Conservation (phyloP, 92 coral and sea anemone genomes). For the Paramuricea clavata region DNA sequence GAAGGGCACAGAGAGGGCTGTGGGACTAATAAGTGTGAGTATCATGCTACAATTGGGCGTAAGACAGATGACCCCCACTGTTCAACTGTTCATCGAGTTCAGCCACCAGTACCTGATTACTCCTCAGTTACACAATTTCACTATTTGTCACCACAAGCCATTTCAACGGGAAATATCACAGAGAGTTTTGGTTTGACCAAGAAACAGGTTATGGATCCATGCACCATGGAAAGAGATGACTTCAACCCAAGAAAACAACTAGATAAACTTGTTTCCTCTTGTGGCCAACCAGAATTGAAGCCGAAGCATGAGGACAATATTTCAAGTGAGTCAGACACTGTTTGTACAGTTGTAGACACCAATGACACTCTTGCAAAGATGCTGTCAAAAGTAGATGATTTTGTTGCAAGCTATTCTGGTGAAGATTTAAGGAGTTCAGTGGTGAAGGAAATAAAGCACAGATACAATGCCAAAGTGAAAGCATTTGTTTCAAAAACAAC, state of each 20-base stretch:
- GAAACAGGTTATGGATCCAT: constrained; percentile 37
- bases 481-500: constrained; percentile 47
- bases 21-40: constrained; percentile 22
- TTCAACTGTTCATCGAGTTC: constrained; percentile 54
- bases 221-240: constrained; percentile 49
- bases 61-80: too few relatives aligned
- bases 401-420: constrained; percentile 56
- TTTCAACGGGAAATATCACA: constrained; percentile 56
- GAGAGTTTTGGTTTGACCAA: constrained; percentile 59
- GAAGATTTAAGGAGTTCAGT: constrained; percentile 59
- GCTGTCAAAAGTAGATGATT: constrained; percentile 62
- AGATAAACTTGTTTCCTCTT: constrained; percentile 37
- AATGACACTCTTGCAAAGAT: constrained; percentile 67
- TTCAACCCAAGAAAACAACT: constrained; percentile 67
- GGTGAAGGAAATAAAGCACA: constrained; percentile 45
- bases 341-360: constrained; percentile 26
- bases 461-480: constrained; percentile 52
- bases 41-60: constrained; percentile 48
- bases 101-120: constrained; percentile 71
- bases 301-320: constrained; percentile 8
- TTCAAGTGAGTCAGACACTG: too few relatives aligned
- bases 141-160: constrained; percentile 40
- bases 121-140: too few relatives aligned
- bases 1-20: constrained; percentile 63
- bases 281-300: constrained; percentile 61